Conservation (phyloP, 2,797 vertebrate species). For the Melopsittacus undulatus region DNA sequence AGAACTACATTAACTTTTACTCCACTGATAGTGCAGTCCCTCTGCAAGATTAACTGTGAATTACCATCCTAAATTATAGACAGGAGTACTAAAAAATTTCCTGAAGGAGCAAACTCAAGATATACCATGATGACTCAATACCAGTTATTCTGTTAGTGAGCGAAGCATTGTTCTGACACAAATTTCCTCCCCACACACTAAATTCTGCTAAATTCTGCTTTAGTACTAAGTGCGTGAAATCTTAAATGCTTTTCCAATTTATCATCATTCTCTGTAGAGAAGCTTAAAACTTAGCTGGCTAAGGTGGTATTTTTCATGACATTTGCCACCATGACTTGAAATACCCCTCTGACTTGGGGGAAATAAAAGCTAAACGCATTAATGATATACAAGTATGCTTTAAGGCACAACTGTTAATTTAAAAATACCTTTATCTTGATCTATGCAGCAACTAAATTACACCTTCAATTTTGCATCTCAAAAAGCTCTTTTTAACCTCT, state of each 20-base stretch:
- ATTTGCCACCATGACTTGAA: background rate
- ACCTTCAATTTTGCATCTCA: background rate
- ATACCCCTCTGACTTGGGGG: background rate
- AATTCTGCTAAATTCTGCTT: background rate
- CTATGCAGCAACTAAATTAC: background rate
- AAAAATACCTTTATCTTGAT: background rate
- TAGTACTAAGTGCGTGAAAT: background rate
- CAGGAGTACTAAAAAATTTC: background rate
- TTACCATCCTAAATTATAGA: background rate
- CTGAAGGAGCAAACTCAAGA: background rate
- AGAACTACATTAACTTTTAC: background rate
- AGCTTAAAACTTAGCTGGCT: background rate
- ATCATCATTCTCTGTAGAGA: background rate
- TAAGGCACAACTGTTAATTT: background rate
- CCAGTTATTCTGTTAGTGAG: background rate
- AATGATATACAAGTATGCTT: background rate
- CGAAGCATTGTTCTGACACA: background rate
- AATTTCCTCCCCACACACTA: background rate
- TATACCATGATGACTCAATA: accelerated
- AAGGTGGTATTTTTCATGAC: background rate
- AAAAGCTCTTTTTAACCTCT: background rate
- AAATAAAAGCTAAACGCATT: background rate
- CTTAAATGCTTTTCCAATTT: background rate
- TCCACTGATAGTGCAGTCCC: background rate
- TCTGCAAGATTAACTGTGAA: background rate